phyloP scores from a whole-genome alignment of 2,113 vertebrate species.

The Anolis sagrei region DNA sequence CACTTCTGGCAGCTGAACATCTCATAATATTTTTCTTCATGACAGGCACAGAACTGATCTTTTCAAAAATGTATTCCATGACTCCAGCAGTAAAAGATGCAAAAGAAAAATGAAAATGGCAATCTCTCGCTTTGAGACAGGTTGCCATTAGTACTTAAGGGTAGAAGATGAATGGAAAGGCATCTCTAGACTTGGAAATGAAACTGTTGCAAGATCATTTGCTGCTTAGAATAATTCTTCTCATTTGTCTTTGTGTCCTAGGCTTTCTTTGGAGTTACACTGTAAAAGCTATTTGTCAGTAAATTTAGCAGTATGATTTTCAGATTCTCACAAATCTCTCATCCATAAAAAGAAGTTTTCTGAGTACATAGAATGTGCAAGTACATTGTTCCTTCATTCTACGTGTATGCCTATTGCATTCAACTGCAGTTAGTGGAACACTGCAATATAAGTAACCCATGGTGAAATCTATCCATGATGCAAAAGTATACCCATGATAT shows the following conservation, averaged over 20 bases:
- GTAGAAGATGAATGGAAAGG: not conserved
- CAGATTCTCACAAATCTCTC: too few species aligned
- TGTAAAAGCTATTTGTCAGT: too few species aligned
- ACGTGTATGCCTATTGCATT: not conserved
- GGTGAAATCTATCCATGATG: too few species aligned
- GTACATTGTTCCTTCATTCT: not conserved
- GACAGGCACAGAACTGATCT: not conserved
- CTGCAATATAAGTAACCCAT: not conserved
- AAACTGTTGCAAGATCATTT: not conserved
- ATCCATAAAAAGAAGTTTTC: too few species aligned
- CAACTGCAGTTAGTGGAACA: not conserved
- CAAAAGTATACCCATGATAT: not conserved
- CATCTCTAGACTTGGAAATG: not conserved
- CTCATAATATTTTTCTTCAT: conserved; percentile 15
- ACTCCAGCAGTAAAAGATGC: not conserved
- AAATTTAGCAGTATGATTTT: too few species aligned
- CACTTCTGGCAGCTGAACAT: not conserved
- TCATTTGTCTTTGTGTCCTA: not conserved
- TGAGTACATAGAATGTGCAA: not conserved
- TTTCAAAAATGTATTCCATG: not conserved
- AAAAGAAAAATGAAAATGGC: not conserved
- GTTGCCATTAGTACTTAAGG: not conserved
- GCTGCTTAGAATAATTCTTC: not conserved
- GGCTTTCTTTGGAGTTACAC: too few species aligned
- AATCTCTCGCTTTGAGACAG: not conserved